Evolutionary conservation across 2,113 vertebrate species (phyloP), one percentile per base, ranked within the genome.

Genomic region (Noturus placidus): DNA sequence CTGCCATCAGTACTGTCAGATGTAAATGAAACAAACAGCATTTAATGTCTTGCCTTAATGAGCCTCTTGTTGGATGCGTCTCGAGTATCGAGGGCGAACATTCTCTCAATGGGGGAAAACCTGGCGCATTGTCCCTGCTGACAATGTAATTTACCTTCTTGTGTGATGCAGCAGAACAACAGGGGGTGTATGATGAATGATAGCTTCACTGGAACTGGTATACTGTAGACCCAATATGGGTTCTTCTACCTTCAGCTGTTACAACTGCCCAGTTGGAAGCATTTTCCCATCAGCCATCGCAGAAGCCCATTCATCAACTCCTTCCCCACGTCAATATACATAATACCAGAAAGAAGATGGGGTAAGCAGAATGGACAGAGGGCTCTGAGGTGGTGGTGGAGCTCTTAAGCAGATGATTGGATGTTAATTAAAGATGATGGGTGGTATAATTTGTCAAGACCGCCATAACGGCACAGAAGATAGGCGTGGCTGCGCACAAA

Each of bases 101-200:
- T 77, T 63, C 83, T 82, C 79, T 87, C 82, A 57, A 63, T 77
- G 59, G 79, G 77, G 87, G 59, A 69, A 84, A 86, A 65, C 25
- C 52, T 76, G 85, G 82, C 85, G 42, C 83, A 90, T 90, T 89
- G 89, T 91, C 90, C 76, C 84, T 10, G 50, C 63, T 90, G 91
- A 92, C 91, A 89, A 86, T 86, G 87, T 90, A 89, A 92, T 92
- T 91, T 91, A 89, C 88, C 86, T 86, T 91, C 88, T 82, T 35
- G 79, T 69, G 86, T 85, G 81, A 57, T 52, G 70, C 46, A 67
- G 85, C 42, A 84, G 87, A 52, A 35, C 56, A 56, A 83, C 33
- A 72, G 42, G 27, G 69, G 74, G 65, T 70, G 67, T 84, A 57
- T 78, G 87, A 56, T 87, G 81, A 69, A 86, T 86, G 69, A 77